Evolutionary conservation across 2,113 vertebrate species (phyloP).

Genomic region (Cygnus buccinator): DNA sequence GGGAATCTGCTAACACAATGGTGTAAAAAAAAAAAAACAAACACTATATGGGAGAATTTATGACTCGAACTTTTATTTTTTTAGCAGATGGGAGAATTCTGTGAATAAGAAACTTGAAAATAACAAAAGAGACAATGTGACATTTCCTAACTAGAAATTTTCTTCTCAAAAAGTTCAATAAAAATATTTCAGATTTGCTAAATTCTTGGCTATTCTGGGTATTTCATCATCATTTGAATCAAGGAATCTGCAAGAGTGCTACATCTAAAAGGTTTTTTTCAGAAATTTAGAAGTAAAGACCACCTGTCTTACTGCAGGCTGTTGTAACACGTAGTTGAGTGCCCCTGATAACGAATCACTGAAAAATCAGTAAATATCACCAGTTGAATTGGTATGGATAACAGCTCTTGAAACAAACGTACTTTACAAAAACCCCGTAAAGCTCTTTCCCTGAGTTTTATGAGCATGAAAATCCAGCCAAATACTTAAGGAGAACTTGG

Average conservation of each 20-base stretch:
- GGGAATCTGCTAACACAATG: neutral
- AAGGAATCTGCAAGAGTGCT: neutral
- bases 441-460: neutral
- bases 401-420: neutral
- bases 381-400: neutral
- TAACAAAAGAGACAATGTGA: neutral
- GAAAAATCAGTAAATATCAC: neutral
- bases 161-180: neutral
- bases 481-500: neutral
- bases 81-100: neutral
- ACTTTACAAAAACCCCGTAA: neutral
- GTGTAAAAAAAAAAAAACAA: neutral
- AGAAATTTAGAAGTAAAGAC: neutral
- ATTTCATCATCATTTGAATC: neutral
- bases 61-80: neutral
- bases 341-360: neutral
- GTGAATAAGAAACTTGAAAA: neutral
- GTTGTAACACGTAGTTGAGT: neutral
- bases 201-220: neutral
- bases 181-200: neutral
- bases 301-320: neutral
- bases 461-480: neutral
- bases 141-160: neutral
- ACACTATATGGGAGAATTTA: neutral
- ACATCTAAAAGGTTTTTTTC: neutral